Evolutionary conservation across 2,888 invertebrate genomes (phyloP).

Genomic region (Ypsolopha sequella): DNA sequence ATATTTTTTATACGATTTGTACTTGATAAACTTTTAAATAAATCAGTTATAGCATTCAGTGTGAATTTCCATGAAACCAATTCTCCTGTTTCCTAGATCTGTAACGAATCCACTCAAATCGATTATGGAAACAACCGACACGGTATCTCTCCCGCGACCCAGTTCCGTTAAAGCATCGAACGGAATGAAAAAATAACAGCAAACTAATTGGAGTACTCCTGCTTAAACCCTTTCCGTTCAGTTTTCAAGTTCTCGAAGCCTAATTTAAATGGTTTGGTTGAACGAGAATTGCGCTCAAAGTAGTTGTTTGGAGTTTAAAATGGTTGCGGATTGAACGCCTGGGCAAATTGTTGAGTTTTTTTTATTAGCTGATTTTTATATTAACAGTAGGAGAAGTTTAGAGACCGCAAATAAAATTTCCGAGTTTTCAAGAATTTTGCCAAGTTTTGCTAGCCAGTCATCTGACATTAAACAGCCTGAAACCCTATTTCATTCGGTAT

Average conservation of each 20-base stretch:
- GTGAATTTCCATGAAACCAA: no score
- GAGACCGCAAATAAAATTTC: no score
- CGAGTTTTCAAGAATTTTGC: no score
- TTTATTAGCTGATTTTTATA: slow-evolving; percentile 4
- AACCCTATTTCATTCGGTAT: no score
- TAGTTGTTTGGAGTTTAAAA: slow-evolving; percentile 33
- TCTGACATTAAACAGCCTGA: no score
- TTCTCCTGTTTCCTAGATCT: not conserved
- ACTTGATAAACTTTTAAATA: no score
- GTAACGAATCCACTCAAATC: slow-evolving; percentile 5
- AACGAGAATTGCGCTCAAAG: slow-evolving; percentile 37
- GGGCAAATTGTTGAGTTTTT: slow-evolving; percentile 10
- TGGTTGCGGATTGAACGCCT: not conserved
- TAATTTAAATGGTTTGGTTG: slow-evolving; percentile 65
- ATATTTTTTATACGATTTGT: no score
- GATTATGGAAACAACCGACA: slow-evolving; percentile 8
- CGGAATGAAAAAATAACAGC: slow-evolving; percentile 67
- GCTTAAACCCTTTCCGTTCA: slow-evolving; percentile 60
- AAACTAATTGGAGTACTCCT: slow-evolving; percentile 64
- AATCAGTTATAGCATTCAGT: no score
- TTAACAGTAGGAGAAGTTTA: slow-evolving; percentile 7
- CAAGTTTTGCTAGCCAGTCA: no score
- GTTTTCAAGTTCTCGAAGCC: slow-evolving; percentile 59
- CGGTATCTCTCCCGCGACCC: slow-evolving; percentile 25
- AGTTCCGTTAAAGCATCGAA: slow-evolving; percentile 35